Evolutionary conservation across 2,888 invertebrate species (phyloP).

Genomic region (Lissonota sp.): DNA sequence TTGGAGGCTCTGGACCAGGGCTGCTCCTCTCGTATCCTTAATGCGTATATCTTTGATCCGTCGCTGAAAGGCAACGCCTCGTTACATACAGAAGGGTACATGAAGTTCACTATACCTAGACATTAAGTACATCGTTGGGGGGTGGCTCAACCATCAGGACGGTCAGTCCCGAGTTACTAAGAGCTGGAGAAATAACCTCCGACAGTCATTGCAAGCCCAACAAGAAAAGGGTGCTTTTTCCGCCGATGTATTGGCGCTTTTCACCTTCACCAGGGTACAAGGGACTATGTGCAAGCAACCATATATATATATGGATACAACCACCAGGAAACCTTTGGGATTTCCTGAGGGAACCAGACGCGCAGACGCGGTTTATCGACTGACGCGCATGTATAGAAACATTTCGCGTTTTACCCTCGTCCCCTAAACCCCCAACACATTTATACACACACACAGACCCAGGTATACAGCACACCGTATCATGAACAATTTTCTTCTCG

Average conservation of each 20-base stretch:
- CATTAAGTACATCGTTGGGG: too few species aligned
- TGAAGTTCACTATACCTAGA: too few species aligned
- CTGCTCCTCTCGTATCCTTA: constrained; percentile 35
- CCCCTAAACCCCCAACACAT: background rate
- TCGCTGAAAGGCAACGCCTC: constrained; percentile 42
- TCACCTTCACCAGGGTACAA: too few species aligned
- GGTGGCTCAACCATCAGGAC: too few species aligned
- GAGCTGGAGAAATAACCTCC: too few species aligned
- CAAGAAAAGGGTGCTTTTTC: too few species aligned
- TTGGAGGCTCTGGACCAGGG: constrained; percentile 1
- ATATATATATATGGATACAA: background rate
- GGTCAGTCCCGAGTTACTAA: too few species aligned
- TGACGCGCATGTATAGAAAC: constrained; percentile 72
- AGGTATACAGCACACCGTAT: constrained; percentile 27
- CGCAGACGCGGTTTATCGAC: constrained; percentile 82
- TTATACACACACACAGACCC: background rate
- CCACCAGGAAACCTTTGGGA: constrained; percentile 56
- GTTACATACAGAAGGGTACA: background rate
- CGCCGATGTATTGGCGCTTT: too few species aligned
- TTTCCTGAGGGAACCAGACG: constrained; percentile 62
- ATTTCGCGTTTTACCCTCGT: constrained; percentile 55
- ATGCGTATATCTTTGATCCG: constrained; percentile 54
- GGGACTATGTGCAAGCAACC: too few species aligned
- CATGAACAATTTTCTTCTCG: constrained; percentile 60
- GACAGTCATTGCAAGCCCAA: too few species aligned